Percentiles rank a stretch among this genome's conserved stretches.
phyloP scores from a whole-genome alignment of 2,797 vertebrate species.

The Hemitrygon akajei region DNA sequence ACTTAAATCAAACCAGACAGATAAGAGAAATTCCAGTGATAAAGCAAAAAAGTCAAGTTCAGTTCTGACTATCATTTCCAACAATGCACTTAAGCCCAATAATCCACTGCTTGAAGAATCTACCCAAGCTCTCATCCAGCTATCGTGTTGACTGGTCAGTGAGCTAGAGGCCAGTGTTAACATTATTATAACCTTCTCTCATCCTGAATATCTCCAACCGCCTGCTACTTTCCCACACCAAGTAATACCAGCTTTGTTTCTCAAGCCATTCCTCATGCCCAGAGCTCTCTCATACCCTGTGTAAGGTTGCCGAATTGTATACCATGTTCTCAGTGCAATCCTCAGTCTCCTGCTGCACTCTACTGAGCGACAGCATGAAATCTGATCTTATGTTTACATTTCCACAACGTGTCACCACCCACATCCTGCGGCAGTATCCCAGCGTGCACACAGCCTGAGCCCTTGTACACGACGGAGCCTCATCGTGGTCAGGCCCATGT shows the following conservation, averaged over 20 bases:
- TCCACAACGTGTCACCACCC: neutral
- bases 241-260: neutral
- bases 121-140: neutral
- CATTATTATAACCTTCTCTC: neutral
- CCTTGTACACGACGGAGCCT: too few relatives aligned
- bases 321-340: neutral
- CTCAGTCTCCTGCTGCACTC: neutral
- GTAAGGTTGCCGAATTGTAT: neutral
- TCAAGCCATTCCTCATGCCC: neutral
- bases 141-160: neutral
- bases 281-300: neutral
- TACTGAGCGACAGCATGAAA: too few relatives aligned
- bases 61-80: neutral
- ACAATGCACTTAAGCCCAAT: neutral
- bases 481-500: neutral
- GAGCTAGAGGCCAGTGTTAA: neutral
- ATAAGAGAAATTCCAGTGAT: too few relatives aligned
- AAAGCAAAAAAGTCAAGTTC: too few relatives aligned
- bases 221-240: neutral
- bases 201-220: neutral
- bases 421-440: neutral
- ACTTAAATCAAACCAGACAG: too few relatives aligned
- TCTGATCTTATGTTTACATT: neutral
- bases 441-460: too few relatives aligned
- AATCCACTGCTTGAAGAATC: neutral